Conservation (phyloP, 1,140 invertebrate species). For the Zaprionus tsacasi region DNA sequence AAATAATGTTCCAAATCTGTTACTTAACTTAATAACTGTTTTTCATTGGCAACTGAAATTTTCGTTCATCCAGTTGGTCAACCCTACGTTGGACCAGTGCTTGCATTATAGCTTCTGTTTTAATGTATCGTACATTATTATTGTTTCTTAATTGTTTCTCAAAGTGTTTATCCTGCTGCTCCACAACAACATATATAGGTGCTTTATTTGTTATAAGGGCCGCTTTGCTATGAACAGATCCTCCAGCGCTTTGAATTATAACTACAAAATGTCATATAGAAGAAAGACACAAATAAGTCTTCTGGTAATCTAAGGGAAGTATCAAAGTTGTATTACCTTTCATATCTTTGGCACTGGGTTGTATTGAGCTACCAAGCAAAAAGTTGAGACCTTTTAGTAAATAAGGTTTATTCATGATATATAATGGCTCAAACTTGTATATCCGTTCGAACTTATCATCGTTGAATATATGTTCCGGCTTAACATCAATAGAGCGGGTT, state of each 20-base stretch:
- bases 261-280: slow-evolving; percentile 13
- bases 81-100: slow-evolving; percentile 49
- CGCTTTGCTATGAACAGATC: slow-evolving; percentile 23
- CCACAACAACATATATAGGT: slow-evolving; percentile 21
- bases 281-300: not conserved
- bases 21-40: not conserved
- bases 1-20: not conserved
- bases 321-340: slow-evolving; percentile 21
- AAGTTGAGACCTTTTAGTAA: slow-evolving; percentile 46
- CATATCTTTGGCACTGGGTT: slow-evolving; percentile 50
- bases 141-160: slow-evolving; percentile 20
- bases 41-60: not conserved
- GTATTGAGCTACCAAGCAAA: slow-evolving; percentile 51
- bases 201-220: slow-evolving; percentile 9
- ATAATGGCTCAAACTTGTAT: slow-evolving; percentile 49
- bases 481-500: slow-evolving; percentile 24
- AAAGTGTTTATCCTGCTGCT: not conserved
- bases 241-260: slow-evolving; percentile 58
- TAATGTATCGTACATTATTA: slow-evolving; percentile 43
- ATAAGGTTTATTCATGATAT: slow-evolving; percentile 15
- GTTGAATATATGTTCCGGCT: slow-evolving; percentile 50
- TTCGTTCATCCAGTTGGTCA: slow-evolving; percentile 26
- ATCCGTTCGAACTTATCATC: slow-evolving; percentile 43
- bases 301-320: not conserved
- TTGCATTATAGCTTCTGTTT: slow-evolving; percentile 61